phyloP scores from a whole-genome alignment of 2,797 vertebrate genomes.

The Podarcis lilfordi region DNA sequence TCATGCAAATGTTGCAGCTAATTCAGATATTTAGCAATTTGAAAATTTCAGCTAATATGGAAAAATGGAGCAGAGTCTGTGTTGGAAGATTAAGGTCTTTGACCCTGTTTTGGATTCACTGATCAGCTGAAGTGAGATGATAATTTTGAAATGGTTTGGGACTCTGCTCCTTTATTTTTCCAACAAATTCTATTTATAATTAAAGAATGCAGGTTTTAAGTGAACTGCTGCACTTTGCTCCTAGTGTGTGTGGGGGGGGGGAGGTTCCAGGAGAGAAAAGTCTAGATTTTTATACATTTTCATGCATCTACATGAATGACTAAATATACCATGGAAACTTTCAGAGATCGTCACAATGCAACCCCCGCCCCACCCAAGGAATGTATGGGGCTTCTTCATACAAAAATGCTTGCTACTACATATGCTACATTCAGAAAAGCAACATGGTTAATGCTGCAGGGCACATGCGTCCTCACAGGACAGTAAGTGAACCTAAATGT shows the following conservation, averaged over 20 bases:
- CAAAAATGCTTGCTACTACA: not conserved
- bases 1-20: conserved; percentile 53
- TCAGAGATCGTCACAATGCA: not conserved
- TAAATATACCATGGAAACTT: not conserved
- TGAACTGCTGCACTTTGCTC: conserved; percentile 16
- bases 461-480: too few species aligned
- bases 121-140: conserved; percentile 85
- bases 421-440: not conserved
- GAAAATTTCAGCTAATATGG: conserved; percentile 66
- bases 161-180: conserved; percentile 57
- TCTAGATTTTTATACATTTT: not conserved
- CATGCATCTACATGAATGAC: too few species aligned
- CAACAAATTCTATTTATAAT: conserved; percentile 72
- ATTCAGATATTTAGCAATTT: conserved; percentile 65
- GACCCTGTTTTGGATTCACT: conserved; percentile 88
- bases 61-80: conserved; percentile 73
- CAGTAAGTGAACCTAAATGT: too few species aligned
- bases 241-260: not conserved
- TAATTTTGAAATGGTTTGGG: conserved; percentile 84
- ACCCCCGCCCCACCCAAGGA: too few species aligned
- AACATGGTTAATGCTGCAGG: not conserved
- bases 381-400: not conserved
- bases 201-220: conserved; percentile 62
- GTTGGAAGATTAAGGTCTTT: conserved; percentile 88
- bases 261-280: not conserved